These are phyloP conservation scores for Myiagra hebetior DNA, from an alignment of 2,113 vertebrate genomes.

Conservation along the genomic window DNA sequence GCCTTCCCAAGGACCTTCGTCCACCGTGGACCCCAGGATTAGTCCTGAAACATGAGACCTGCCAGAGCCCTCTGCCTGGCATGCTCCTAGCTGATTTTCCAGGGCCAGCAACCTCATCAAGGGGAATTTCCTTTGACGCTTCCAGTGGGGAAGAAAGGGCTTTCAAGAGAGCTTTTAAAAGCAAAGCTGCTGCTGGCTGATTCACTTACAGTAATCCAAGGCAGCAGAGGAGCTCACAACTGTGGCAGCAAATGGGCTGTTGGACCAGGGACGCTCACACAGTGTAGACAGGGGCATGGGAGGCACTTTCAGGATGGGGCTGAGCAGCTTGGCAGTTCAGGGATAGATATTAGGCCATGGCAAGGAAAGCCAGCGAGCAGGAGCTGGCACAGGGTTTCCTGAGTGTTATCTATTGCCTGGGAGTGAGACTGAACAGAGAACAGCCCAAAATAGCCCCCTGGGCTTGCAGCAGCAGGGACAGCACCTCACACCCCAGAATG, in stretches of 20 bases:
- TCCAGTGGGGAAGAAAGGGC: neutral
- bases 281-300: accelerated
- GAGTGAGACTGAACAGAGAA: neutral
- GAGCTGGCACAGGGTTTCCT: neutral
- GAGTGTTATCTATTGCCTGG: neutral
- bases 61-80: neutral
- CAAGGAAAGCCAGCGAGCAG: neutral
- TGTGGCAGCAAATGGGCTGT: accelerated
- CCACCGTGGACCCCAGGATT: neutral
- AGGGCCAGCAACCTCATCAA: neutral
- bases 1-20: neutral
- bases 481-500: neutral
- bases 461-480: neutral
- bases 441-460: accelerated
- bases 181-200: neutral
- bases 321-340: neutral
- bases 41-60: neutral
- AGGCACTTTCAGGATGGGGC: neutral
- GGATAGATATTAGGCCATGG: neutral
- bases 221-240: neutral
- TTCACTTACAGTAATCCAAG: neutral
- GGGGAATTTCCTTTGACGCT: neutral
- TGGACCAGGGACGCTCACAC: accelerated
- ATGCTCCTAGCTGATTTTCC: neutral
- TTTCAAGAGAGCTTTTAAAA: conserved; percentile 25